Evolutionary conservation across 92 coral and sea anemone species (phyloP).

Genomic region (Zoanthus sansibaricus): DNA sequence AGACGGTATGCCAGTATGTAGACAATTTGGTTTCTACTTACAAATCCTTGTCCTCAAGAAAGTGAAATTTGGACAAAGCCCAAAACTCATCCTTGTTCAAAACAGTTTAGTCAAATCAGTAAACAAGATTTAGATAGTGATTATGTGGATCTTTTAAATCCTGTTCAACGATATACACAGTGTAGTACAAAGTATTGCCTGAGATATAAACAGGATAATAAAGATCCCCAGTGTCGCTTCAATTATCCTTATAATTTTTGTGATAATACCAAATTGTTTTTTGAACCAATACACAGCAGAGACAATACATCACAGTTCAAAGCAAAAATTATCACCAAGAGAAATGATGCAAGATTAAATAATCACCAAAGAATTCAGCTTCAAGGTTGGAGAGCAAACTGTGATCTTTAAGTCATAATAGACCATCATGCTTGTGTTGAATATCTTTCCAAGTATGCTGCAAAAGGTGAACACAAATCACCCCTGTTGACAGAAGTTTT

Average conservation of each 20-base stretch:
- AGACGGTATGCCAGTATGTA: conserved; percentile 59
- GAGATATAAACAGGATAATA: conserved; percentile 33
- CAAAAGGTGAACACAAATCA: conserved; percentile 49
- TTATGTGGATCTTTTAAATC: conserved; percentile 52
- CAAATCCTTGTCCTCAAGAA: conserved; percentile 48
- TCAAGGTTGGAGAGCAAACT: background rate
- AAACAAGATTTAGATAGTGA: conserved; percentile 29
- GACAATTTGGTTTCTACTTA: conserved; percentile 51
- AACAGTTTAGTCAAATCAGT: conserved; percentile 32
- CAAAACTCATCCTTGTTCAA: conserved; percentile 60
- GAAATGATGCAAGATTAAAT: conserved; percentile 48
- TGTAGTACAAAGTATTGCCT: conserved; percentile 69
- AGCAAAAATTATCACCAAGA: conserved; percentile 58
- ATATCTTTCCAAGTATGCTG: conserved; percentile 54
- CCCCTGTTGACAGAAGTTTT: conserved; percentile 44
- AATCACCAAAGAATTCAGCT: conserved; percentile 42
- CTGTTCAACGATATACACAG: conserved; percentile 68
- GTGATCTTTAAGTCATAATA: background rate
- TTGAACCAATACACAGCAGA: conserved; percentile 58
- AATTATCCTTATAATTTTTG: conserved; percentile 45
- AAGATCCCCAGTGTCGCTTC: conserved; percentile 35
- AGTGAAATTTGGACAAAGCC: conserved; percentile 58
- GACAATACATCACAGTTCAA: conserved; percentile 52
- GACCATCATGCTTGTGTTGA: conserved; percentile 37
- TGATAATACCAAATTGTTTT: conserved; percentile 33